Conservation (phyloP, 1,140 invertebrate species). For the Polyergus mexicanus region DNA sequence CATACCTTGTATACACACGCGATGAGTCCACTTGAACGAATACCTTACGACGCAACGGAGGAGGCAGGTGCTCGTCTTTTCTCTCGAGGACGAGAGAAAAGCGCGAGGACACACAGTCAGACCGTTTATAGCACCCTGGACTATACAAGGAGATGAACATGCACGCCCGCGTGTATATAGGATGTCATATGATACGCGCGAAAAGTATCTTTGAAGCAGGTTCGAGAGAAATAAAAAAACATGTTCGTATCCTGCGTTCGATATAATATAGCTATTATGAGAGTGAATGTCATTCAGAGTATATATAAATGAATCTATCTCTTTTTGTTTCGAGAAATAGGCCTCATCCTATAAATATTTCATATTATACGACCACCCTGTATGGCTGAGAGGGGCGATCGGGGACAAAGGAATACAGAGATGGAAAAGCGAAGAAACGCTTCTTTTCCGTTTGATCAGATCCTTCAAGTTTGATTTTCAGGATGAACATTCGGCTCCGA, state of each 20-base stretch:
- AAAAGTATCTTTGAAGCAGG: conserved; percentile 15
- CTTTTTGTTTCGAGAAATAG: not conserved
- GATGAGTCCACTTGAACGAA: conserved; percentile 59
- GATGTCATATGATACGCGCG: not conserved
- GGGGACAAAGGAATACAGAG: conserved; percentile 30
- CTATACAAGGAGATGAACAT: not conserved
- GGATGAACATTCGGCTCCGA: conserved; percentile 26
- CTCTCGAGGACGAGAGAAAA: conserved; percentile 57
- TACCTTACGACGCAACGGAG: conserved; percentile 46
- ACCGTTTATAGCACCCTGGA: not conserved
- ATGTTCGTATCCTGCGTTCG: conserved; percentile 7
- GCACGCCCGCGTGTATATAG: not conserved
- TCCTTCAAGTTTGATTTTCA: conserved; percentile 57
- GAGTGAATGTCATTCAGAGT: no score
- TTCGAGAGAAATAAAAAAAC: not conserved
- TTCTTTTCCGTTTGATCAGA: conserved; percentile 56
- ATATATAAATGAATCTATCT: not conserved
- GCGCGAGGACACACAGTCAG: conserved; percentile 29
- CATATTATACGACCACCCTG: conserved; percentile 6
- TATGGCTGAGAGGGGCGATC: not conserved
- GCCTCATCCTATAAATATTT: not conserved
- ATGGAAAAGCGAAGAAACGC: conserved; percentile 5
- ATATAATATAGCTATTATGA: not conserved
- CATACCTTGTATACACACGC: conserved; percentile 59
- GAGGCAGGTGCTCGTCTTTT: conserved; percentile 25